A percentile compares a stretch with the other conserved stretches of the same genome.
Evolutionary conservation across 2,888 invertebrate species (phyloP).

Genomic region (Drosophila histrio): DNA sequence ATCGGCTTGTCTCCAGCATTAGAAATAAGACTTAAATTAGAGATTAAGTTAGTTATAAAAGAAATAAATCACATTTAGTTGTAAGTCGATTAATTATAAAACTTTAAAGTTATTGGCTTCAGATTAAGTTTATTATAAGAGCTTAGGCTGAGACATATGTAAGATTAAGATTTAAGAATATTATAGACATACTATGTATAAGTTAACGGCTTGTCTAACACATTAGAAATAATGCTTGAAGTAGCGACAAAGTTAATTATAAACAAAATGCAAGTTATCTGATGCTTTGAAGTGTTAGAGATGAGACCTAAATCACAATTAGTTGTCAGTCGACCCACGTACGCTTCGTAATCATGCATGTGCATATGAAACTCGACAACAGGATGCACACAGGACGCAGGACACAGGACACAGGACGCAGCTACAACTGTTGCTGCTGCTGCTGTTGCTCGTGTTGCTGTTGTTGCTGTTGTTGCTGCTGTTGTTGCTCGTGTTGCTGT

Average conservation of each 20-base stretch:
- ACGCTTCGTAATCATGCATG: constrained; percentile 3
- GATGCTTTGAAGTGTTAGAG: neutral
- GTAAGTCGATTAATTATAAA: no score
- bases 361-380: constrained; percentile 21
- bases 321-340: constrained; percentile 28
- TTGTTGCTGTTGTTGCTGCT: neutral
- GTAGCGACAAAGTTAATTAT: neutral
- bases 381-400: constrained; percentile 9
- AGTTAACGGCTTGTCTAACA: neutral
- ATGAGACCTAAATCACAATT: neutral
- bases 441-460: neutral
- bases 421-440: constrained; percentile 6
- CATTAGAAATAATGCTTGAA: neutral
- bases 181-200: neutral
- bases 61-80: no score
- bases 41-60: no score
- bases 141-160: no score
- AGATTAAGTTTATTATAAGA: no score
- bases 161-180: no score
- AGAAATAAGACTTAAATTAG: no score
- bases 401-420: neutral
- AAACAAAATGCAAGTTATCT: neutral
- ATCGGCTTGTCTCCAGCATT: no score
- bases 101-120: no score
- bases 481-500: neutral